phyloP scores from a whole-genome alignment of 2,797 vertebrate species.

The Sparus aurata region DNA sequence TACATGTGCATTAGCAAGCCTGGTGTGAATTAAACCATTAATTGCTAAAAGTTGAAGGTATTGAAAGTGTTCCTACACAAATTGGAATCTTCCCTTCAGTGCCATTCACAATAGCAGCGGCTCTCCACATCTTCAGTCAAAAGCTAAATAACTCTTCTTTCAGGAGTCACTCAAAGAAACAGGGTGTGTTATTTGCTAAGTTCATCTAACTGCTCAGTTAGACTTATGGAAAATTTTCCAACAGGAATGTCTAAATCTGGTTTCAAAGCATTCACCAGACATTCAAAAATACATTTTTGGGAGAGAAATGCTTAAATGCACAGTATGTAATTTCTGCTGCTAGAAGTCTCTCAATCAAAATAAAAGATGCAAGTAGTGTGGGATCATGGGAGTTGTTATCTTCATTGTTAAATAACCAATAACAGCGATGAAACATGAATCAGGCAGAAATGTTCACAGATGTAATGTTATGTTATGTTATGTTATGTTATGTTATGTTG shows the following conservation, averaged over 20 bases:
- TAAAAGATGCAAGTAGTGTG: no score
- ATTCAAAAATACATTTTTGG: not conserved
- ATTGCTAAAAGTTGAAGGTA: not conserved
- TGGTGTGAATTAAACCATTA: slow-evolving; percentile 3
- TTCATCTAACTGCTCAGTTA: not conserved
- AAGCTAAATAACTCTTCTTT: not conserved
- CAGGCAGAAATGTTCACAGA: no score
- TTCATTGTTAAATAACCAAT: no score
- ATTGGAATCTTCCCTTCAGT: not conserved
- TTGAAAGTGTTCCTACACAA: not conserved
- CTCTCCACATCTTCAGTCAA: slow-evolving; percentile 1
- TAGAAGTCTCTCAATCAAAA: no score
- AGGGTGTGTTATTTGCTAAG: not conserved
- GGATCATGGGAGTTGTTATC: no score
- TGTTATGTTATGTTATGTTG: no score
- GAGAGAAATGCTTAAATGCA: not conserved
- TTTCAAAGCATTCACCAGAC: not conserved
- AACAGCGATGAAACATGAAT: no score
- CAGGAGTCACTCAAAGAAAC: slow-evolving; percentile 3
- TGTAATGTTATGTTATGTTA: no score
- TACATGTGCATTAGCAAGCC: not conserved
- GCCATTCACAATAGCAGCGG: not conserved
- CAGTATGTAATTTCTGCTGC: no score
- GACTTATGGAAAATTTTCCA: not conserved
- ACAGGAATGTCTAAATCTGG: not conserved